Evolutionary conservation across 2,797 vertebrate species (phyloP), one percentile per base, ranked within the genome.

Genomic region (Peromyscus aztecus): DNA sequence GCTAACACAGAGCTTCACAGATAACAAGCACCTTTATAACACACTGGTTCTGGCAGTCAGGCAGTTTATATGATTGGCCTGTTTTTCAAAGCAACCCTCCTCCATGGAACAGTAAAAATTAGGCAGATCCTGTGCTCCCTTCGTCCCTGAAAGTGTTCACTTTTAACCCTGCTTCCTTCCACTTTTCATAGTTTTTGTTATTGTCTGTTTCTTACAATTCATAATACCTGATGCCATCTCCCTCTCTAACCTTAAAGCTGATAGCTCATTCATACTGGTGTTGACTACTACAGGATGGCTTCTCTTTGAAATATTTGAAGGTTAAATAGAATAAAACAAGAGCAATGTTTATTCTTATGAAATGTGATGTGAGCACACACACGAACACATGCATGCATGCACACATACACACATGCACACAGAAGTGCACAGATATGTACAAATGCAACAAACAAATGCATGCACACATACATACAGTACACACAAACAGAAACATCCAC

Each of bases 1-100:
- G 57, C 90, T 85, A 84, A 97, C 49, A 65, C 19, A 61, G 40
- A 89, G 71, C n/a, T 84, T 90, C 78, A 92, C 75, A 76, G 82
- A 85, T 92, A 89, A 94, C 88, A 92, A 94, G 23, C 24, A 77
- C 86, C 90, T 75, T 88, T 9, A 95, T 94, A 96, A 96, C 94
- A 75, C 11, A 14, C 19, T 71, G 57, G 63, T 29, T 2, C 91
- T 55, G 65, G 55, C 23, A 69, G 69, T 13, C n/a, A 87, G 65
- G 13, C 55, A 80, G 21, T 85, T 85, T 21, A 90, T 67, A 94
- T 82, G 57, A 94, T n/a, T 8, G 95, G 71, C 1, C 23, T 8
- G 93, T 90, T 17, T 94, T 24, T 71, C 31, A 75, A 92, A 92
- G 23, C 27, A 14, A 94, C 40, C 17, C 14, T 84, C n/a, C 21